Conservation (phyloP, 2,888 invertebrate genomes). For the Eupithecia subumbrata region DNA sequence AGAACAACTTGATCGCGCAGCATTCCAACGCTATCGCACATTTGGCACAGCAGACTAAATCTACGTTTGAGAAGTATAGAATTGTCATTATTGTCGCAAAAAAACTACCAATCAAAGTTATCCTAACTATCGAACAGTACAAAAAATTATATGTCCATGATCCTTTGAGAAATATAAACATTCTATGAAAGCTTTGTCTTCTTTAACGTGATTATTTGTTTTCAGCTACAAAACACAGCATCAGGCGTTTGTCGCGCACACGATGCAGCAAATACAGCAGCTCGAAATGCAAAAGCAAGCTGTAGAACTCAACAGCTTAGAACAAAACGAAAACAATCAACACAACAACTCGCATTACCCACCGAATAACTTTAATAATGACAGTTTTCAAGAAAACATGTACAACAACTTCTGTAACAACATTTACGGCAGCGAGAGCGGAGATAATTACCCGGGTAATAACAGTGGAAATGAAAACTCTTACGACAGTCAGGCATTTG, state of each 20-base stretch:
- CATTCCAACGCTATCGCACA: conserved; percentile 91
- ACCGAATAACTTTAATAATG: conserved; percentile 68
- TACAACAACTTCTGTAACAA: conserved; percentile 70
- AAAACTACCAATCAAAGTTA: not conserved
- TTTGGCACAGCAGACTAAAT: conserved; percentile 91
- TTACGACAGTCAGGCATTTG: conserved; percentile 77
- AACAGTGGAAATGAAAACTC: conserved; percentile 81
- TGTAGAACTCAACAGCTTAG: conserved; percentile 82
- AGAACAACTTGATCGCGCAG: conserved; percentile 92
- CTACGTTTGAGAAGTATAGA: conserved; percentile 90
- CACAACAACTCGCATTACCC: conserved; percentile 66
- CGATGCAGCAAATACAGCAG: conserved; percentile 93
- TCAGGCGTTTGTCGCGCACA: conserved; percentile 96
- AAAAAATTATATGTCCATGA: not conserved
- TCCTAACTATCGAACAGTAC: not conserved
- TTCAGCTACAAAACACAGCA: conserved; percentile 95
- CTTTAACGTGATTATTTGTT: conserved; percentile 27
- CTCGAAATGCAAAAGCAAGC: conserved; percentile 91
- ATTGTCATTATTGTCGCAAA: not conserved
- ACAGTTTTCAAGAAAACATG: conserved; percentile 62
- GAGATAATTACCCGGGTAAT: conserved; percentile 50
- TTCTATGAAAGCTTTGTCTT: not conserved
- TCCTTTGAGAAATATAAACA: not conserved
- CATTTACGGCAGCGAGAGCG: conserved; percentile 73
- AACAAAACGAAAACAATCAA: conserved; percentile 64